These are phyloP conservation scores for Calameuta idolon DNA, from an alignment of 2,888 invertebrate species.

Conservation along the genomic window DNA sequence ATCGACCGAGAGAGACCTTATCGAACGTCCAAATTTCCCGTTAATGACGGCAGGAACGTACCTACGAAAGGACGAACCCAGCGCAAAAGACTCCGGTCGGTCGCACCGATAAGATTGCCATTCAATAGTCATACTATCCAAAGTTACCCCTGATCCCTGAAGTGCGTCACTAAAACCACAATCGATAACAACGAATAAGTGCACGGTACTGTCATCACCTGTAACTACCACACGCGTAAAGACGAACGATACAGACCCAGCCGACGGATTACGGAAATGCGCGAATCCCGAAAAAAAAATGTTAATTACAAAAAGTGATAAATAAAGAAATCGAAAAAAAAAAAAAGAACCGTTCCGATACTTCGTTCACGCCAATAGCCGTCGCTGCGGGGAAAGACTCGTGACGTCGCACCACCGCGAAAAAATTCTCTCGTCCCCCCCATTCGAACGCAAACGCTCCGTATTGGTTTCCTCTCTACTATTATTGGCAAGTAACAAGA, in stretches of 20 bases:
- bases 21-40: neutral
- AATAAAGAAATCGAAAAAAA: neutral
- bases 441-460: neutral
- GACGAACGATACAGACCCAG: neutral
- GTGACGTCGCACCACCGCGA: no score
- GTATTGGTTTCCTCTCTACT: neutral
- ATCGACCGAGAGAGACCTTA: neutral
- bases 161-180: neutral
- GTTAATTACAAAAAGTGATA: neutral
- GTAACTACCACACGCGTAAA: neutral
- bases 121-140: neutral
- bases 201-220: neutral
- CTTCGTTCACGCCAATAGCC: neutral
- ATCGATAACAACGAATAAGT: neutral
- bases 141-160: neutral
- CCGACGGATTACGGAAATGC: neutral
- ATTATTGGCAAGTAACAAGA: neutral
- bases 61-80: neutral
- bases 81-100: neutral
- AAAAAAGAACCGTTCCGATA: neutral
- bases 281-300: neutral
- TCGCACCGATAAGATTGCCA: neutral
- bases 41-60: neutral
- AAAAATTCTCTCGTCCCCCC: neutral
- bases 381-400: neutral